These are phyloP conservation scores for Seira sanloemensis DNA, from an alignment of 2,888 invertebrate genomes.

Conservation along the genomic window DNA sequence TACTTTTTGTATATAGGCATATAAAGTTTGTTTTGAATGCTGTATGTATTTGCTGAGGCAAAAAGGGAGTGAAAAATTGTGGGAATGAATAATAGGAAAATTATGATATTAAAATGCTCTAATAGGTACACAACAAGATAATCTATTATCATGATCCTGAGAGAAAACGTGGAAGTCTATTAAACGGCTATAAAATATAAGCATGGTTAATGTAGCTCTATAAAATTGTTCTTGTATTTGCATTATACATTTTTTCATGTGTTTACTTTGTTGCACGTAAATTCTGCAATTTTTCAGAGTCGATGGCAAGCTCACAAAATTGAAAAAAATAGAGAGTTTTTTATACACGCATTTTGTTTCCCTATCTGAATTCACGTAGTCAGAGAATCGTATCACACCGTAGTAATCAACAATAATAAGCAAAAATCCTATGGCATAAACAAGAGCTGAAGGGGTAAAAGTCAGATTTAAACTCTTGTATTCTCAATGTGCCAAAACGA, in stretches of 20 bases:
- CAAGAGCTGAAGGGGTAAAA: background rate
- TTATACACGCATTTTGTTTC: too few species aligned
- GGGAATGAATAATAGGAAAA: background rate
- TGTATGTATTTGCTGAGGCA: too few species aligned
- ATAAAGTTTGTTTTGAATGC: too few species aligned
- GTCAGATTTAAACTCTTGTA: background rate
- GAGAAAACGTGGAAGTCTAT: background rate
- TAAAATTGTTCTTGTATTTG: background rate
- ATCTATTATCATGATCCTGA: background rate
- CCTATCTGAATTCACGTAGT: too few species aligned
- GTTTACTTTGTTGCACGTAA: too few species aligned
- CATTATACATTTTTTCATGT: background rate
- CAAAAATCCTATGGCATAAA: background rate
- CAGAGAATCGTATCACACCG: too few species aligned
- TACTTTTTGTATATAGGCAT: background rate
- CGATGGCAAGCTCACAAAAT: too few species aligned
- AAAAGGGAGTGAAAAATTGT: too few species aligned
- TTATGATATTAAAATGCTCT: background rate
- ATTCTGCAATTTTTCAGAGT: too few species aligned
- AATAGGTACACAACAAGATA: background rate
- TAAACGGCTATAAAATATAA: background rate
- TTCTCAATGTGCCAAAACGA: background rate
- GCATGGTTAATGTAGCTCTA: too few species aligned
- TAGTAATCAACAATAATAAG: background rate
- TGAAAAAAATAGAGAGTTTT: too few species aligned